Evolutionary conservation across 1,140 invertebrate species (phyloP).

Genomic region (Phymorhynchus buccinoides): DNA sequence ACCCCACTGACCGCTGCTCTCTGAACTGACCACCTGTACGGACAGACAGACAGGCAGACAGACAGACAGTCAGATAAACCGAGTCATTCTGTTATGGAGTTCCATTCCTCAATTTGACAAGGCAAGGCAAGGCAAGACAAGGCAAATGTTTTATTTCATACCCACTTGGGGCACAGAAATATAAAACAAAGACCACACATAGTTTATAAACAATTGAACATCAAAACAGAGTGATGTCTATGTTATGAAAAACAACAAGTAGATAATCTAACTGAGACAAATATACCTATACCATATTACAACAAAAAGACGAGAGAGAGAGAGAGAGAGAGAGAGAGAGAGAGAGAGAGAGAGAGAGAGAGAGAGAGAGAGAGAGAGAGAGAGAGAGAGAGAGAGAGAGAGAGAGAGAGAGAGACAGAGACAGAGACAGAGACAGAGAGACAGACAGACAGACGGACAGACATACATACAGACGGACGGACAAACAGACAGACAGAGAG

Average conservation of each 20-base stretch:
- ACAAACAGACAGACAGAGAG: not conserved
- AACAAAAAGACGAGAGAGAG: not conserved
- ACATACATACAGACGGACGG: not conserved
- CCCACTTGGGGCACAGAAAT: too few relatives aligned
- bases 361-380: not conserved
- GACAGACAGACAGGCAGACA: too few relatives aligned
- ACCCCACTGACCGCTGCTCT: slow-evolving; percentile 27
- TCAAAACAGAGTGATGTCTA: not conserved
- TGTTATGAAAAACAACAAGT: too few relatives aligned
- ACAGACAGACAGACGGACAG: not conserved
- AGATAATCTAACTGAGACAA: too few relatives aligned
- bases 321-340: not conserved
- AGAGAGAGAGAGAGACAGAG: not conserved
- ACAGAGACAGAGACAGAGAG: not conserved
- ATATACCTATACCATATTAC: too few relatives aligned
- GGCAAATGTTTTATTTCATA: too few relatives aligned
- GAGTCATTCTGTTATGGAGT: too few relatives aligned
- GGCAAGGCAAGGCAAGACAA: too few relatives aligned
- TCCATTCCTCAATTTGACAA: too few relatives aligned
- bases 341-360: not conserved
- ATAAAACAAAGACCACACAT: not conserved
- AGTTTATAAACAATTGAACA: not conserved
- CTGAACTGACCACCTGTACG: not conserved
- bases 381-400: not conserved
- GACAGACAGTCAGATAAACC: too few relatives aligned